These are phyloP conservation scores for Morpho achilles DNA, from an alignment of 2,888 invertebrate species.

Conservation along the genomic window DNA sequence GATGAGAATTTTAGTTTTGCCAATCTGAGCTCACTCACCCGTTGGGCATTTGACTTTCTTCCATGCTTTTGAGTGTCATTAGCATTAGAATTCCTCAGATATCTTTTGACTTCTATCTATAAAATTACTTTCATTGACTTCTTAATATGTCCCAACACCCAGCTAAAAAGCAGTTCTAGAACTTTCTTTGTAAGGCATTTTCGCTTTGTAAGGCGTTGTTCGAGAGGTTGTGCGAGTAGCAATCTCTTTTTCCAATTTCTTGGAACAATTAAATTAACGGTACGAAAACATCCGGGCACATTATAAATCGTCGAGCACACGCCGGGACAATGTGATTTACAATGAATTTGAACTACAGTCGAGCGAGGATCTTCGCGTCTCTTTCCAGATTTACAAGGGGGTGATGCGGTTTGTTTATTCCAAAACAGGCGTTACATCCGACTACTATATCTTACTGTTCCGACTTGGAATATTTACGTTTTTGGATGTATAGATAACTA, in stretches of 20 bases:
- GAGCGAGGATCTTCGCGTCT: slow-evolving; percentile 30
- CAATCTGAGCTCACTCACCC: no score
- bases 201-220: no score
- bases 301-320: slow-evolving; percentile 12
- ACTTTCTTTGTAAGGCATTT: neutral
- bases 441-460: neutral
- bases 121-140: no score
- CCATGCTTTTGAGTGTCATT: no score
- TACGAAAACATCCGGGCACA: slow-evolving; percentile 18
- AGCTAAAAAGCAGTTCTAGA: neutral
- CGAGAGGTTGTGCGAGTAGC: neutral
- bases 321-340: slow-evolving; percentile 25
- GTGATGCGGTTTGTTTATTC: slow-evolving; percentile 20
- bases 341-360: slow-evolving; percentile 28
- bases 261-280: slow-evolving; percentile 8
- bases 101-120: no score
- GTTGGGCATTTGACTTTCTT: no score
- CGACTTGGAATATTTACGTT: no score
- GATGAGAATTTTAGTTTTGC: no score
- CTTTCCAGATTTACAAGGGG: slow-evolving; percentile 27
- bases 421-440: slow-evolving; percentile 8
- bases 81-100: no score
- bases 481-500: no score
- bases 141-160: no score
- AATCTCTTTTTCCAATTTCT: slow-evolving; percentile 10